Base-by-base conservation (phyloP, 2,888 invertebrate species). In the Belgica antarctica region DNA sequence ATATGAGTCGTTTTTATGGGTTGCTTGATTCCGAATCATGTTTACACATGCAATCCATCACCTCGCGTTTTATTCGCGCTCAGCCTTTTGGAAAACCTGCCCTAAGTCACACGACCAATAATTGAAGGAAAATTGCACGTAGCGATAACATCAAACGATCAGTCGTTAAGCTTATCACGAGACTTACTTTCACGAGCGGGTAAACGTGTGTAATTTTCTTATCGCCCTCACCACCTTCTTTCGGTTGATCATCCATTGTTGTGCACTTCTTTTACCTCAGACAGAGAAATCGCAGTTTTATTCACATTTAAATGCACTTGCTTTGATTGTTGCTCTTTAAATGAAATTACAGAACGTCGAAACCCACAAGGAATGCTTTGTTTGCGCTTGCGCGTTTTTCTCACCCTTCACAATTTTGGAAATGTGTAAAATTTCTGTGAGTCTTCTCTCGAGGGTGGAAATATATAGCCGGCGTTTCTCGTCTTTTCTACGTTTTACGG, bases 161-260 rank as follows among this genome's bases (percentile, higher is more conserved):
- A 41, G 15, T 41, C 41, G n/a, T n/a, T n/a, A n/a, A n/a, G n/a
- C 41, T 12, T 5, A 10, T 41, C 52, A 17, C 15, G 41, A 41
- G 7, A 52, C 52, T 81, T 82, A 93, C 94, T 83, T 89, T 84
- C 72, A 94, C 86, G 71, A 94, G 81, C 36, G 94, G 90, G 83
- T 94, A 93, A 1, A 89, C 89, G 76, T 90, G 90, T 71, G 89
- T 80, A 68, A 88, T 83, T 82, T 89, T 89, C 77, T 89, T 89
- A 63, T 82, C 79, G 41, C 82, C 82, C 8, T 80, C 82, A 57
- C 80, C 81, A 57, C 80, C 81, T 62, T 80, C 77, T 46, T 72
- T 71, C 1, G 68, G 68, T 24, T 69, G 68, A 59, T 62, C 36
- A 19, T 34, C 34, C 62, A 34, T 62, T 17, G 17, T 17, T 24